Conservation (phyloP, 2,888 invertebrate species). For the Nudaria mundana region DNA sequence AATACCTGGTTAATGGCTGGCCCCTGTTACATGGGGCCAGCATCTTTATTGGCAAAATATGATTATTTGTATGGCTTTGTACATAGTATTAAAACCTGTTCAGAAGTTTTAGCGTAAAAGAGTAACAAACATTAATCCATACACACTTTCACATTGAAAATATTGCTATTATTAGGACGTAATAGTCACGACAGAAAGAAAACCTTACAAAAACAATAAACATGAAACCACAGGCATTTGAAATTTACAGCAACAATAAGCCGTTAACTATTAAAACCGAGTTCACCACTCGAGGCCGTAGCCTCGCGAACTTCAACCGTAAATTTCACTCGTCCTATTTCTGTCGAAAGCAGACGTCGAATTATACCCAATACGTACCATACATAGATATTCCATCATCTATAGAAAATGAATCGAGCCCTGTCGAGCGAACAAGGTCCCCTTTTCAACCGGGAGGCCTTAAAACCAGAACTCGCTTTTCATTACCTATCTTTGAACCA, state of each 20-base stretch:
- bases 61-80: no score
- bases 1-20: no score
- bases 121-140: no score
- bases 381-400: conserved; percentile 70
- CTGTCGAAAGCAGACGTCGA: conserved; percentile 51
- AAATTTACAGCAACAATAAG: conserved; percentile 29
- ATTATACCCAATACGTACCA: conserved; percentile 57
- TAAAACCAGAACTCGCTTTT: conserved; percentile 64
- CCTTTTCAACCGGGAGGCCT: conserved; percentile 57
- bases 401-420: conserved; percentile 53
- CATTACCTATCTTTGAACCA: conserved; percentile 62
- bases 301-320: conserved; percentile 25
- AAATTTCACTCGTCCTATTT: conserved; percentile 53
- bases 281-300: conserved; percentile 14
- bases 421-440: conserved; percentile 58
- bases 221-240: conserved; percentile 13
- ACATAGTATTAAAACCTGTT: background rate
- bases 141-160: no score
- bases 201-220: background rate
- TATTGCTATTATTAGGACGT: no score
- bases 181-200: background rate
- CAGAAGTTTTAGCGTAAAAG: no score
- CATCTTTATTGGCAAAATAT: no score
- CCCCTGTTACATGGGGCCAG: no score
- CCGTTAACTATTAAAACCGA: conserved; percentile 32